These are phyloP conservation scores for Cyprinus carpio DNA, from an alignment of 2,113 vertebrate species.

Conservation along the genomic window DNA sequence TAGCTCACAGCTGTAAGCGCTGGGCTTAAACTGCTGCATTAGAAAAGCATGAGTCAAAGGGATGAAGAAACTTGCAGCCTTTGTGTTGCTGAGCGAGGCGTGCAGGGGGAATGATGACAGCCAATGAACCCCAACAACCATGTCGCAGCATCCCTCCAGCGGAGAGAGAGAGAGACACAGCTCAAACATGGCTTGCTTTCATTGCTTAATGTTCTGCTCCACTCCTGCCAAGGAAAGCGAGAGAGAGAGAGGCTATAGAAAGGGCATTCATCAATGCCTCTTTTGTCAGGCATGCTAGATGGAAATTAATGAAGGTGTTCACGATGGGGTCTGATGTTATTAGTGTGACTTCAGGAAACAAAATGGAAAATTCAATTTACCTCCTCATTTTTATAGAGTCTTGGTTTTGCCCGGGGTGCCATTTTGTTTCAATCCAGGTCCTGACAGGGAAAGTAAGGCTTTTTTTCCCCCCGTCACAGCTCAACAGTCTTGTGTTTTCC, in stretches of 20 bases:
- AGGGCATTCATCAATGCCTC: constrained; percentile 33
- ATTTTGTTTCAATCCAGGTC: constrained; percentile 25
- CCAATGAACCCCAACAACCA: constrained; percentile 15
- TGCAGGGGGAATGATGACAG: constrained; percentile 5
- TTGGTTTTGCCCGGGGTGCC: constrained; percentile 24
- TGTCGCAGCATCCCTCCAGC: constrained; percentile 19
- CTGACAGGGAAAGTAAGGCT: not conserved
- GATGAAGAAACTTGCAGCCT: constrained; percentile 13
- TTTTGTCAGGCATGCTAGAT: constrained; percentile 19
- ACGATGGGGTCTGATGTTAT: constrained; percentile 12
- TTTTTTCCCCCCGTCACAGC: not conserved
- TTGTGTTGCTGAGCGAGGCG: not conserved
- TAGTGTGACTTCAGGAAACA: constrained; percentile 28
- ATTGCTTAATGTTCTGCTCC: constrained; percentile 23
- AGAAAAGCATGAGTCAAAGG: constrained; percentile 20
- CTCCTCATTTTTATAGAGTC: not conserved
- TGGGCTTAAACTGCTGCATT: constrained; percentile 12
- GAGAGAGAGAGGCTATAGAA: not conserved
- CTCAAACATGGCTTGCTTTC: constrained; percentile 16
- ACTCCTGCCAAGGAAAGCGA: not conserved
- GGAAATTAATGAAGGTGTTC: constrained; percentile 29
- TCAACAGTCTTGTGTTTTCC: constrained; percentile 9
- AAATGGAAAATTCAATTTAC: constrained; percentile 27
- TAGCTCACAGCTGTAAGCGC: constrained; percentile 7
- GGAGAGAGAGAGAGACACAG: constrained; percentile 1